phyloP scores from a whole-genome alignment of 2,888 invertebrate genomes.

The Ophion ellenae region DNA sequence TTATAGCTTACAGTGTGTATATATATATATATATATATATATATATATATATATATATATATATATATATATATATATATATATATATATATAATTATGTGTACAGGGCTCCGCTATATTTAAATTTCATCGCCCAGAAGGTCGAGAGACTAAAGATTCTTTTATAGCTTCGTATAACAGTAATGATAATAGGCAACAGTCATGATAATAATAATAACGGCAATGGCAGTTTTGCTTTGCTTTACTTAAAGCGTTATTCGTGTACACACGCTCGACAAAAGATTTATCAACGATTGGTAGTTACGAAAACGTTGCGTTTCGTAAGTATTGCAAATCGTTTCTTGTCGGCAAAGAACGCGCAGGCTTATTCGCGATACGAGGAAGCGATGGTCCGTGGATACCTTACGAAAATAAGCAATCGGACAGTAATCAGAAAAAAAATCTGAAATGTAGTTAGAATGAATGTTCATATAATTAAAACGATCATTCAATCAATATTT shows the following conservation, averaged over 20 bases:
- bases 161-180: constrained; percentile 12
- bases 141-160: constrained; percentile 34
- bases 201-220: constrained; percentile 22
- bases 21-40: constrained; percentile 1
- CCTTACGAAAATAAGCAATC: no score
- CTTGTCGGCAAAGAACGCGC: no score
- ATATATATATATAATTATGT: background rate
- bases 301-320: background rate
- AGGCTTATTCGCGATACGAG: no score
- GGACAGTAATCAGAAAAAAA: no score
- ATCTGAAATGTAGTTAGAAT: no score
- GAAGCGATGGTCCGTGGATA: no score
- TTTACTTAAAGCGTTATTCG: background rate
- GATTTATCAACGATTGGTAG: background rate
- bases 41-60: background rate
- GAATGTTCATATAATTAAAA: no score
- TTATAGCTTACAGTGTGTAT: constrained; percentile 6
- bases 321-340: background rate
- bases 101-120: constrained; percentile 33
- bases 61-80: constrained; percentile 7
- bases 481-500: no score
- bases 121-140: constrained; percentile 56
- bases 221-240: constrained; percentile 13
- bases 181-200: constrained; percentile 26
- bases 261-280: background rate